Evolutionary conservation across 2,888 invertebrate species (phyloP).

Genomic region (Ectropis crepuscularia): DNA sequence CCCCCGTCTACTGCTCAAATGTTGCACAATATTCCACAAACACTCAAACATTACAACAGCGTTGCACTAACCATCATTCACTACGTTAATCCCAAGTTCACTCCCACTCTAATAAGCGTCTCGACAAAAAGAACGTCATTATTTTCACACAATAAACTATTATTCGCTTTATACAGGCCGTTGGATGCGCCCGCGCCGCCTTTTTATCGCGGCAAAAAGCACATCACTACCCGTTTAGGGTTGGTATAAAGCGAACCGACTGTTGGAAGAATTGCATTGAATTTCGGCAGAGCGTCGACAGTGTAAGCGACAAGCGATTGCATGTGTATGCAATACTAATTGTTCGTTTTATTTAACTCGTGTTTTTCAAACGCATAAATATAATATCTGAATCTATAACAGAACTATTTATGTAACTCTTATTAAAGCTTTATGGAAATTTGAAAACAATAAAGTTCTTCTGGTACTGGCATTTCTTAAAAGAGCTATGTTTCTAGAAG

Average conservation of each 20-base stretch:
- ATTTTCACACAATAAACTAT: conserved; percentile 46
- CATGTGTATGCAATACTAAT: too few species aligned
- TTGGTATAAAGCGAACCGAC: conserved; percentile 68
- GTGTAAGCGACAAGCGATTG: conserved; percentile 44
- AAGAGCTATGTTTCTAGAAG: too few species aligned
- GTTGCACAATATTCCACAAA: conserved; percentile 25
- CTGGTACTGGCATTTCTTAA: too few species aligned
- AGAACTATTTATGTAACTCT: too few species aligned
- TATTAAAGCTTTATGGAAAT: too few species aligned
- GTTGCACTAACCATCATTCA: not conserved
- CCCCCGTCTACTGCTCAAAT: conserved; percentile 15
- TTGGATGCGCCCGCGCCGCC: conserved; percentile 59
- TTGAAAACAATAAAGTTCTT: too few species aligned
- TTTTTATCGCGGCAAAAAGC: conserved; percentile 72
- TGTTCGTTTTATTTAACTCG: too few species aligned
- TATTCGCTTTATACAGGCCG: conserved; percentile 36
- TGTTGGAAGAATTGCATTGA: conserved; percentile 54
- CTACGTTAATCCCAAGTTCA: conserved; percentile 20
- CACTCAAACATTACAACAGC: conserved; percentile 1
- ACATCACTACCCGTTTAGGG: conserved; percentile 70
- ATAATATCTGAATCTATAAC: too few species aligned
- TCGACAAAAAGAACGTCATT: conserved; percentile 43
- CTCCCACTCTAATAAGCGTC: conserved; percentile 39
- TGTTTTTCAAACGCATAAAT: too few species aligned
- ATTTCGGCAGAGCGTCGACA: conserved; percentile 45